Evolutionary conservation across 1,140 invertebrate species (phyloP), one percentile per base, ranked within the genome.

Genomic region (Pseudomyrmex gracilis): DNA sequence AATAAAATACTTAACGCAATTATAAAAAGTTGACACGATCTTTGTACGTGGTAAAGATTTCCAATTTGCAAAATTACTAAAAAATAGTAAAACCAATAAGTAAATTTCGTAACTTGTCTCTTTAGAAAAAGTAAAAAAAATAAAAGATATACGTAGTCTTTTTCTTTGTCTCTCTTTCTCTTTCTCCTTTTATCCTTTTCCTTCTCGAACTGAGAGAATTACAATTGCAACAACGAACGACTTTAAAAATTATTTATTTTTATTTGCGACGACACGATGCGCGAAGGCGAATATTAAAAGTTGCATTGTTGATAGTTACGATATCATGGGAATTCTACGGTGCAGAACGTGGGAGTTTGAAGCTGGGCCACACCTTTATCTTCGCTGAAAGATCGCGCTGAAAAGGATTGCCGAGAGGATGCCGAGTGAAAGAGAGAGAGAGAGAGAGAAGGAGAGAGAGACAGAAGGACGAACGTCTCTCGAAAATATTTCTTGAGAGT

Each of bases 401-500:
- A 86, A 83, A 85, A 77, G 67, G 73, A 87, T 22, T 43, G 61
- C 57, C 53, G 66, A 58, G 58, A 24, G 17, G 74, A 20, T 24
- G 13, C 13, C 0, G 4, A 13, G 10, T 20, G 58, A 24, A 51
- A 53, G 80, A 24, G 66, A 85, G 64, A 61, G 51, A 74, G 55
- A 74, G 64, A 51, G 2, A 13, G 10, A 24, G 58, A 24, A 43
- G 47, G 78, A 24, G 73, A 85, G 64, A 61, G 51, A 74, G 55
- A 63, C 51, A 51, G 68, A 61, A 77, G 63, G 67, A 53, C 34
- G 20, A 63, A 74, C 67, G 77, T 88, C 73, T 80, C 83, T 88
- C 86, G 80, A 89, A 89, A 89, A 89, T 86, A 84, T 84, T 88
- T 84, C 87, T 89, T 66, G 87, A 64, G 85, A 87, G 90, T 87